Evolutionary conservation across 2,113 vertebrate species (phyloP).

Genomic region (Notechis scutatus): DNA sequence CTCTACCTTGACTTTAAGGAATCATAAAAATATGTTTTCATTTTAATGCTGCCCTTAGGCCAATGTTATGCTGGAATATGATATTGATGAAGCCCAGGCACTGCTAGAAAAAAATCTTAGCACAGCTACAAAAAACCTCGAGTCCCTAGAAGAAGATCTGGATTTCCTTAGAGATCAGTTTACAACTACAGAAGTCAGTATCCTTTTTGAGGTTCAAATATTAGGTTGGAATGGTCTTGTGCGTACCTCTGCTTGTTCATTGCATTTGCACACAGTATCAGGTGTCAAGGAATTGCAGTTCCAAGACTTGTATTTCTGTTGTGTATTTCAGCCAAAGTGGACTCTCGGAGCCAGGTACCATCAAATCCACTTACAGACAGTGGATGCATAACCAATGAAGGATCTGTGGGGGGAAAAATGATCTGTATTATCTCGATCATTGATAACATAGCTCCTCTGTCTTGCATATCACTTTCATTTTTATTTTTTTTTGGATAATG

Average conservation of each 20-base stretch:
- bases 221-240: background rate
- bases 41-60: slow-evolving; percentile 72
- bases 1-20: background rate
- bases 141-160: slow-evolving; percentile 92
- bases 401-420: background rate
- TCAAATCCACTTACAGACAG: background rate
- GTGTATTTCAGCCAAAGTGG: background rate
- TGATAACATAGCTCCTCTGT: background rate
- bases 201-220: slow-evolving; percentile 73
- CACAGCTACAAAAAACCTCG: slow-evolving; percentile 90
- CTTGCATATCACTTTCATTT: background rate
- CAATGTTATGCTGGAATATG: slow-evolving; percentile 98
- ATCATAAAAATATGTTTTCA: background rate
- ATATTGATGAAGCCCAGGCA: slow-evolving; percentile 93
- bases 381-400: background rate
- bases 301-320: background rate
- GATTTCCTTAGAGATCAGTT: slow-evolving; percentile 98
- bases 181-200: slow-evolving; percentile 99
- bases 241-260: background rate
- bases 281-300: background rate
- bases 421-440: background rate
- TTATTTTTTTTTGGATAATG: background rate
- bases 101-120: slow-evolving; percentile 93
- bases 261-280: background rate
- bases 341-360: background rate